phyloP scores from a whole-genome alignment of 2,113 vertebrate species.

The Clarias magur region DNA sequence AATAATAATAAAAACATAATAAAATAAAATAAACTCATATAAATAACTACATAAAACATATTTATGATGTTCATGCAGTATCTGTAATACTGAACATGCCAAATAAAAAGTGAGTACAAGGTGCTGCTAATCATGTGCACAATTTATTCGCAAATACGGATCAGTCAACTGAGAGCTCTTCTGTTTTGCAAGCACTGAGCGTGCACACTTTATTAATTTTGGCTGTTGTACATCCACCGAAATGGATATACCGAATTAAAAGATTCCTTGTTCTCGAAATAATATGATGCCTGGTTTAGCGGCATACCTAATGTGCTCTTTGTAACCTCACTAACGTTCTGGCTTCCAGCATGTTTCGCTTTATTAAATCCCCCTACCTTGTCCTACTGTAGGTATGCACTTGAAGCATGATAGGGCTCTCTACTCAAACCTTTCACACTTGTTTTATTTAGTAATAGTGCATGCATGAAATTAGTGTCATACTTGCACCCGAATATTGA shows the following conservation, averaged over 20 bases:
- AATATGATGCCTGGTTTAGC: neutral
- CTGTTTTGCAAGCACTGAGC: neutral
- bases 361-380: constrained; percentile 20
- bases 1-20: no score
- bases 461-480: constrained; percentile 26
- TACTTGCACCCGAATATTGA: neutral
- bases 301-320: neutral
- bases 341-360: neutral
- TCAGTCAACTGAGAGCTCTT: neutral
- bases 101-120: neutral
- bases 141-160: no score
- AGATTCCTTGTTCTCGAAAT: neutral
- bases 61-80: no score
- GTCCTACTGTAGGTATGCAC: neutral
- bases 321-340: neutral
- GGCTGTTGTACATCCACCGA: neutral
- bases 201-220: neutral
- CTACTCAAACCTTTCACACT: constrained; percentile 19
- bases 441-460: constrained; percentile 17
- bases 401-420: constrained; percentile 4
- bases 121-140: neutral
- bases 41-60: no score
- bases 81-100: neutral
- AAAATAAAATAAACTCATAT: no score
- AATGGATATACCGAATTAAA: neutral